Evolutionary conservation across 2,888 invertebrate species (phyloP), one percentile per base, ranked within the genome.

Genomic region (Ormyrus nitidulus): DNA sequence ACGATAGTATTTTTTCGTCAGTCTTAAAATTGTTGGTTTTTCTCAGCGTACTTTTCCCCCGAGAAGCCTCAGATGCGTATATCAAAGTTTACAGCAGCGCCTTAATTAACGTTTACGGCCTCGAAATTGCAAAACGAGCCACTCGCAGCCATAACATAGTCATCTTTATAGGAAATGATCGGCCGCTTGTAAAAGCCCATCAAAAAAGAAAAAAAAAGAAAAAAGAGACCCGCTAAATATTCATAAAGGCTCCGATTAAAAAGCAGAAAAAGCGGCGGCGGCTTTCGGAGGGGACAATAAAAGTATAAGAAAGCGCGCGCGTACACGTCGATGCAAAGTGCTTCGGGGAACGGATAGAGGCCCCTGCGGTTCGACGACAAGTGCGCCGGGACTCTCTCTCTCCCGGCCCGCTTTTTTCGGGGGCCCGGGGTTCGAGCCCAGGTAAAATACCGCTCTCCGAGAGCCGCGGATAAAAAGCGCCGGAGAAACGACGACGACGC

Each of bases 281-380:
- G 80, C 76, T 68, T 64, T 65, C 48, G 69, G 34, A 61, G 34
- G n/a, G 13, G 19, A 71, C 72, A 61, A 83, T 54, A 62, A 81
- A 62, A 65, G 19, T 10, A 54, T 13, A 49, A 61, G 19, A 71
- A 78, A 79, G 73, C 72, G 53, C 69, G 81, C 19, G 69, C 79
- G 83, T 79, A 79, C 80, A 83, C 69, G 83, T 82, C 69, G 82
- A 86, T 86, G 84, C 86, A 85, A 85, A 85, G 85, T 81, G 83
- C 71, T 85, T 84, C 82, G 84, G 77, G 82, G 84, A 85, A 84
- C 75, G 82, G 72, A 66, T 19, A 19, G 19, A 81, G 81, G 72
- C 77, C 75, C 73, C 73, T 74, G 71, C 77, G 56, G 73, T 71
- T 75, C 53, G 68, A 76, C 76, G 76, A 69, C 68, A 69, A 76